Evolutionary conservation across 2,888 invertebrate genomes (phyloP).

Genomic region (Sabellastarte sp.): DNA sequence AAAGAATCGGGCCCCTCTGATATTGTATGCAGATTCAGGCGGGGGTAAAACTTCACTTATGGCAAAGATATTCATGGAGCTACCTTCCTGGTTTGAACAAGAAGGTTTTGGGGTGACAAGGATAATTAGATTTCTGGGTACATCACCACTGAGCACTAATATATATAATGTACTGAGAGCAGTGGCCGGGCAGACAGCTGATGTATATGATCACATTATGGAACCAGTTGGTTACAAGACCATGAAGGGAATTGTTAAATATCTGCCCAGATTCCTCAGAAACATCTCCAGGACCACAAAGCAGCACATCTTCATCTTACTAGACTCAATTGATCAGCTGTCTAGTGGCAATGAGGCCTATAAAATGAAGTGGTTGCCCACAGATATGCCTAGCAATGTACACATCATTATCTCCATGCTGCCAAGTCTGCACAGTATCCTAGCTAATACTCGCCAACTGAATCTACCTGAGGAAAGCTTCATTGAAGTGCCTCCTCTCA

Average conservation of each 20-base stretch:
- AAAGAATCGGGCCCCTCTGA: constrained; percentile 8
- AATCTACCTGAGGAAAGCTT: constrained; percentile 28
- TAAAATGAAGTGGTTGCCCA: constrained; percentile 45
- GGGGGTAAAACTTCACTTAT: constrained; percentile 29
- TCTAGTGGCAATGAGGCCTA: constrained; percentile 36
- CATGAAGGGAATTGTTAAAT: constrained; percentile 31
- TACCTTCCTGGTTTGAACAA: constrained; percentile 18
- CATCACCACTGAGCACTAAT: constrained; percentile 31
- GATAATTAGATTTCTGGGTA: constrained; percentile 37
- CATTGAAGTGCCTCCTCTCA: constrained; percentile 38
- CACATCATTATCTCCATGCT: constrained; percentile 45
- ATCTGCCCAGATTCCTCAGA: constrained; percentile 41
- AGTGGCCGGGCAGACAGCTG: constrained; percentile 31
- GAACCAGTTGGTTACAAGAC: constrained; percentile 41
- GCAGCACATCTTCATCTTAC: constrained; percentile 41
- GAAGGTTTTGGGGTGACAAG: constrained; percentile 18
- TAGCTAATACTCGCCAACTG: constrained; percentile 34
- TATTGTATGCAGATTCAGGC: constrained; percentile 15
- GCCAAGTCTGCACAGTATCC: constrained; percentile 38
- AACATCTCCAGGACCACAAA: constrained; percentile 34
- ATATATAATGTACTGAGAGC: constrained; percentile 28
- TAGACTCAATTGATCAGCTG: constrained; percentile 53
- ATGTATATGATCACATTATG: constrained; percentile 36
- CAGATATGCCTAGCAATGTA: constrained; percentile 41
- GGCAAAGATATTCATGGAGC: constrained; percentile 16